Conservation (phyloP, 2,888 invertebrate species). For the Lypha dubia region DNA sequence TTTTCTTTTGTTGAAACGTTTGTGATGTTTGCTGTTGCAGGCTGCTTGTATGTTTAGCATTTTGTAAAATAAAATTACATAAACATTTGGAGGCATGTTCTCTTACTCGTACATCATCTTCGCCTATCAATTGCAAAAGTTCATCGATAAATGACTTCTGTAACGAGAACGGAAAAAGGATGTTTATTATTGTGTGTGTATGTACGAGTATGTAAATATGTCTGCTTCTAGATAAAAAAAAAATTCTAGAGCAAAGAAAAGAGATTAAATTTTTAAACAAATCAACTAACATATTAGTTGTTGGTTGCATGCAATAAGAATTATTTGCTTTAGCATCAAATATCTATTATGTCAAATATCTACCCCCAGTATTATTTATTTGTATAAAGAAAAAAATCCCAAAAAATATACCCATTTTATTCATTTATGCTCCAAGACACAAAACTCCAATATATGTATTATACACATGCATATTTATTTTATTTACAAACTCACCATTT, state of each 20-base stretch:
- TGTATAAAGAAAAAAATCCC: slow-evolving; percentile 32
- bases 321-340: slow-evolving; percentile 62
- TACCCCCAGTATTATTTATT: slow-evolving; percentile 58
- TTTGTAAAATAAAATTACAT: slow-evolving; percentile 82
- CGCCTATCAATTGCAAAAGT: slow-evolving; percentile 82
- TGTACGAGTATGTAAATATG: background rate
- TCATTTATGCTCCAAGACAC: slow-evolving; percentile 69
- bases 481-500: slow-evolving; percentile 8
- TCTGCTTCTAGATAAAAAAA: background rate
- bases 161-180: slow-evolving; percentile 67
- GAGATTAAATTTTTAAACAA: slow-evolving; percentile 52
- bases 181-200: slow-evolving; percentile 44
- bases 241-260: slow-evolving; percentile 34
- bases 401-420: slow-evolving; percentile 45
- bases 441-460: slow-evolving; percentile 67
- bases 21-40: slow-evolving; percentile 69
- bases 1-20: slow-evolving; percentile 69
- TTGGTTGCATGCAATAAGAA: slow-evolving; percentile 45
- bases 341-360: slow-evolving; percentile 46
- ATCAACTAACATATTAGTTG: slow-evolving; percentile 44
- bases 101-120: slow-evolving; percentile 83
- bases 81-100: slow-evolving; percentile 82
- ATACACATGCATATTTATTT: slow-evolving; percentile 18
- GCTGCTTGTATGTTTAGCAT: slow-evolving; percentile 75
- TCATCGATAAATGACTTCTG: slow-evolving; percentile 82